Base-by-base conservation (phyloP, 2,888 invertebrate species). In the Diachrysia chrysitis region DNA sequence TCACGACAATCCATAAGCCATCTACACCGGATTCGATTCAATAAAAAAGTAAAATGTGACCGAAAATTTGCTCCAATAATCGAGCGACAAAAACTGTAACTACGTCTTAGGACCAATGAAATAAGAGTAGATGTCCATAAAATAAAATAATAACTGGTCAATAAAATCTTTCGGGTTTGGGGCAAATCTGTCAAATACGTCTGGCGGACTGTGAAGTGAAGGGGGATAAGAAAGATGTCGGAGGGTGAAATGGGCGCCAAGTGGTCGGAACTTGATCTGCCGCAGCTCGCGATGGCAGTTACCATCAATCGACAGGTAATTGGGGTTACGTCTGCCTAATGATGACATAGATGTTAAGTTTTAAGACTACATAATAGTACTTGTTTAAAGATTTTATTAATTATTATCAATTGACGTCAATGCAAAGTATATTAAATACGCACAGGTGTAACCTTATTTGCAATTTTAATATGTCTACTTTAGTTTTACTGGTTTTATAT, bases 121-220 rank as follows among this genome's bases (percentile, higher is more conserved):
- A 94, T 93, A 93, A 90, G 93, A 94, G 93, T 92, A 90, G 90
- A 89, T 91, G 92, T 90, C 91, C 89, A 94, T 95, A 95, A 95
- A 94, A 94, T 94, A 91, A 94, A 95, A 94, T 94, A 94, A 94
- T 95, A 95, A 94, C 91, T 90, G 92, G 90, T 90, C 93, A 93
- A 94, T 94, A 94, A 94, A 95, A 94, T 91, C 89, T 89, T 87
- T 90, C 79, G 85, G 87, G 85, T 87, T 88, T 84, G 87, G 89
- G 85, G 86, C 83, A 88, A 92, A 93, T 93, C 93, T 94, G 93
- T 94, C 95, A 94, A 92, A 93, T 90, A 89, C 86, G 90, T 89
- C 89, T 88, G 87, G 83, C 81, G 83, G 84, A 71, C 79, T 78
- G 81, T 76, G 79, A 81, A 76, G 82, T 79, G 84, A 85, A 76